Percentiles rank a stretch among this genome's conserved stretches.
Evolutionary conservation across 1,140 invertebrate genomes (phyloP).

Genomic region (Hyles vespertilio): DNA sequence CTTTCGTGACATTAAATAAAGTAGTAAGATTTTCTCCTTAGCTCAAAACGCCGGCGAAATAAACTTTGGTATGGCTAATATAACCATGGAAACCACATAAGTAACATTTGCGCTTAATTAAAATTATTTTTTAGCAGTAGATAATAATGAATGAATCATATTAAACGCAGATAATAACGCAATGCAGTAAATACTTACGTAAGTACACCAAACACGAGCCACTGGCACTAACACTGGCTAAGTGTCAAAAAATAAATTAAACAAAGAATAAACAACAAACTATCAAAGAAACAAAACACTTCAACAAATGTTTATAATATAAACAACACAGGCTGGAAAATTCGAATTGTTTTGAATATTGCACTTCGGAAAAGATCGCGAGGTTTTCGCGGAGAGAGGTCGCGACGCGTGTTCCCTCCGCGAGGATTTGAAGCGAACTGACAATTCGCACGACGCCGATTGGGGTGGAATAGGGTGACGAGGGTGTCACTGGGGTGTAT

Average conservation of each 20-base stretch:
- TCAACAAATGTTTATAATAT: slow-evolving; percentile 19
- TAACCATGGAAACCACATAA: no score
- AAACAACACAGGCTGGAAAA: slow-evolving; percentile 37
- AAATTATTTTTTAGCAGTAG: no score
- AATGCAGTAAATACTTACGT: slow-evolving; percentile 69
- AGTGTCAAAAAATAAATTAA: slow-evolving; percentile 29
- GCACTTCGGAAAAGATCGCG: slow-evolving; percentile 62
- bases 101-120: no score
- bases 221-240: slow-evolving; percentile 33
- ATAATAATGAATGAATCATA: no score
- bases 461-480: slow-evolving; percentile 44
- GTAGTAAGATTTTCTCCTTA: no score
- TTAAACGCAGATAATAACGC: slow-evolving; percentile 31
- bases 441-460: slow-evolving; percentile 31
- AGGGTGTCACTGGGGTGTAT: slow-evolving; percentile 23
- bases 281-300: slow-evolving; percentile 21
- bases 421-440: slow-evolving; percentile 40
- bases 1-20: not conserved
- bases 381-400: slow-evolving; percentile 6
- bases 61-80: no score
- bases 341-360: slow-evolving; percentile 53
- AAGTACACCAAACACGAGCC: slow-evolving; percentile 49
- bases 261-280: slow-evolving; percentile 30
- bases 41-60: no score
- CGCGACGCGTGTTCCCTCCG: slow-evolving; percentile 26